Percentiles rank a stretch among this genome's conserved stretches.
Evolutionary conservation across 2,888 invertebrate genomes (phyloP).

Genomic region (Sclerodermus sp.): DNA sequence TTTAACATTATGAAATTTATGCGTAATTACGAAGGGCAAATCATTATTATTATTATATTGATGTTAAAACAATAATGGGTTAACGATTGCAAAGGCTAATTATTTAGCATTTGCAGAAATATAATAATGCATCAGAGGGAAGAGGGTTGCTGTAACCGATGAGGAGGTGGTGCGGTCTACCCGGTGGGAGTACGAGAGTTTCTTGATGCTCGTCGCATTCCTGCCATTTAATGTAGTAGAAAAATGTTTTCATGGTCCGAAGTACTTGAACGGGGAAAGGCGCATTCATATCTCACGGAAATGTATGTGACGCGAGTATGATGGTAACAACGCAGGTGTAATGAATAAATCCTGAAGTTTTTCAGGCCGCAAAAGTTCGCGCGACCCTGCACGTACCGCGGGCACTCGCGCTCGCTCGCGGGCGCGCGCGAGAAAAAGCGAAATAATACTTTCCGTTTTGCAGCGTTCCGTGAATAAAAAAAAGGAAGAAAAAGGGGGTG

Average conservation of each 20-base stretch:
- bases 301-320: constrained; percentile 27
- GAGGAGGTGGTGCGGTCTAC: no score
- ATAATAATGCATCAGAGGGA: no score
- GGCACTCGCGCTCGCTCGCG: neutral
- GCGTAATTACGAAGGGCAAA: no score
- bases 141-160: no score
- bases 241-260: constrained; percentile 27
- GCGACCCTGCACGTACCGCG: neutral
- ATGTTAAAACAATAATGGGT: no score
- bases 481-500: neutral
- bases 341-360: constrained; percentile 31
- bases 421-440: neutral
- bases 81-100: no score
- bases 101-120: no score
- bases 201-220: constrained; percentile 23
- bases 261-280: constrained; percentile 13
- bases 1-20: no score
- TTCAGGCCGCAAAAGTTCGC: constrained; percentile 16
- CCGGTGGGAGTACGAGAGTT: neutral
- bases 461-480: neutral
- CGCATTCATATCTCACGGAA: constrained; percentile 26
- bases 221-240: constrained; percentile 27
- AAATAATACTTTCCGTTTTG: neutral
- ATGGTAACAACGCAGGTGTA: constrained; percentile 22
- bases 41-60: no score